Evolutionary conservation across 2,888 invertebrate genomes (phyloP).

Genomic region (Andrena bicolor): DNA sequence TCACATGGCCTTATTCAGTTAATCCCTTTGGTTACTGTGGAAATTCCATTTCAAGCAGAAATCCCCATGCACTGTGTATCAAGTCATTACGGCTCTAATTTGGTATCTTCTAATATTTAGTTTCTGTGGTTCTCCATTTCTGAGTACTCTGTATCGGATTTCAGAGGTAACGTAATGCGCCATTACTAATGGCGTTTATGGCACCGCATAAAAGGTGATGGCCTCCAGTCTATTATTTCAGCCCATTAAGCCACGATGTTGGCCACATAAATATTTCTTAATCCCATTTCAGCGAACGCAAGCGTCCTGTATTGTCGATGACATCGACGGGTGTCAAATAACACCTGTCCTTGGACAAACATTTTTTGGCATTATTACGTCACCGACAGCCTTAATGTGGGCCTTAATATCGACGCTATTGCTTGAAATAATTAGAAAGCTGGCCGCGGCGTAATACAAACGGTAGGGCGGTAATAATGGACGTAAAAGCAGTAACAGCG

Average conservation of each 20-base stretch:
- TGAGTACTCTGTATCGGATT: background rate
- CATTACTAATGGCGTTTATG: constrained; percentile 4
- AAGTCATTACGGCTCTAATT: background rate
- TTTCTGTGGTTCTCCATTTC: background rate
- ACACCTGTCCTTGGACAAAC: constrained; percentile 24
- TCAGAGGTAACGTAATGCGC: background rate
- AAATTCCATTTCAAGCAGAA: background rate
- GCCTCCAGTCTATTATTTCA: background rate
- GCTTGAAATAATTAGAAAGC: constrained; percentile 25
- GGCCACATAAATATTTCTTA: constrained; percentile 21
- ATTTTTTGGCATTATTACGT: constrained; percentile 35
- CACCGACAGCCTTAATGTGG: constrained; percentile 20
- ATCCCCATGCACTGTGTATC: background rate
- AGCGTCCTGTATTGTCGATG: constrained; percentile 7
- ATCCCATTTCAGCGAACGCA: background rate
- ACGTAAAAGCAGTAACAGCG: background rate
- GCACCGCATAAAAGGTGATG: constrained; percentile 8
- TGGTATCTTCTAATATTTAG: background rate
- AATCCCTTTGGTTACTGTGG: background rate
- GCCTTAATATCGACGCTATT: constrained; percentile 25
- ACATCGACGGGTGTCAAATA: constrained; percentile 6
- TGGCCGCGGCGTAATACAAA: background rate
- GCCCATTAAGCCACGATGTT: constrained; percentile 22
- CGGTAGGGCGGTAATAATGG: background rate
- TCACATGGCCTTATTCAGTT: constrained; percentile 7